Conservation (phyloP, 2,113 vertebrate genomes). For the Clarias batrachus region DNA sequence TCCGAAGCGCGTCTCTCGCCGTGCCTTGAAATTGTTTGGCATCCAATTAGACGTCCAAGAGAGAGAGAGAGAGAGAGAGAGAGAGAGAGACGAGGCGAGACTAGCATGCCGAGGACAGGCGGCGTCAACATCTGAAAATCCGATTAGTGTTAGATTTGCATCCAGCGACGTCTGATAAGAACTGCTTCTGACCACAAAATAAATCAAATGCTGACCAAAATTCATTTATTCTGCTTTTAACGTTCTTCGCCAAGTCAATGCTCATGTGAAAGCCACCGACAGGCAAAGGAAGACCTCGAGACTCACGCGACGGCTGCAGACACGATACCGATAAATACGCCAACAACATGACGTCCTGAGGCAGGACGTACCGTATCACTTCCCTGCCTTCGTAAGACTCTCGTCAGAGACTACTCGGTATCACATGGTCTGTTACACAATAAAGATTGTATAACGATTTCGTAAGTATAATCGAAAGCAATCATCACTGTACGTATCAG, state of each 20-base stretch:
- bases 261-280: background rate
- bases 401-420: too few species aligned
- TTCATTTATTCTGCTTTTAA: background rate
- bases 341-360: too few species aligned
- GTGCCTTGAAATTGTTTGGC: slow-evolving; percentile 18
- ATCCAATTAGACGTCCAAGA: slow-evolving; percentile 29
- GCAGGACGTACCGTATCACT: too few species aligned
- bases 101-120: background rate
- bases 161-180: background rate
- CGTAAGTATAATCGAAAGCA: too few species aligned
- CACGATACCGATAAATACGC: background rate
- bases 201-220: background rate
- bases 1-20: slow-evolving; percentile 10
- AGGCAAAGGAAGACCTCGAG: too few species aligned
- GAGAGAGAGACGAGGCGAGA: background rate
- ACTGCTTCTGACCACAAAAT: background rate
- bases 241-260: background rate
- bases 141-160: background rate
- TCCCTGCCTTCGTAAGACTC: too few species aligned
- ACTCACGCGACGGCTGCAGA: background rate
- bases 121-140: slow-evolving; percentile 21
- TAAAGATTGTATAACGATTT: too few species aligned
- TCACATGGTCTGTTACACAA: too few species aligned
- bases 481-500: too few species aligned
- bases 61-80: background rate